Evolutionary conservation across 2,113 vertebrate species (phyloP).

Genomic region (Catharus bicknelli): DNA sequence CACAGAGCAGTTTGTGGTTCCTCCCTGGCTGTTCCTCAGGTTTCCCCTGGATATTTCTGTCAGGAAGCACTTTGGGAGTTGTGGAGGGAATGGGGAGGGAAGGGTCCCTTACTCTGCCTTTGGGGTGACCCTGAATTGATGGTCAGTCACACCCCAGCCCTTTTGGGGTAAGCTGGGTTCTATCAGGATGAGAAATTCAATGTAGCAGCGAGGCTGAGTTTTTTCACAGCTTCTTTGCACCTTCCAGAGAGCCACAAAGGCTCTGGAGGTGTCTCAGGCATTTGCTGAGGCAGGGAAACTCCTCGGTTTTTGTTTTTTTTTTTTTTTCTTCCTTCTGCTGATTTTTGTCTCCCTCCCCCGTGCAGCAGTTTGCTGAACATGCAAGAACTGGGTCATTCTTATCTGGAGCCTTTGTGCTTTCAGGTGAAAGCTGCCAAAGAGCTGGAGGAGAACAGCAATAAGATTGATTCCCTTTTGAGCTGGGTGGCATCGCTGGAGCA

Average conservation of each 20-base stretch:
- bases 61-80: rapidly evolving
- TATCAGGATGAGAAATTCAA: background rate
- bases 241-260: background rate
- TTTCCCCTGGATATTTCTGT: background rate
- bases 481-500: constrained; percentile 72
- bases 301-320: background rate
- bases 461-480: constrained; percentile 84
- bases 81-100: background rate
- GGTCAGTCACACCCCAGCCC: background rate
- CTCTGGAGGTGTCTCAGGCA: background rate
- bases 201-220: background rate
- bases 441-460: constrained; percentile 85
- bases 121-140: background rate
- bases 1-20: background rate
- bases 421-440: constrained; percentile 91
- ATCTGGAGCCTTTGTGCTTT: constrained; percentile 16
- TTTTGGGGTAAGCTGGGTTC: background rate
- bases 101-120: background rate
- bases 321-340: background rate
- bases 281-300: background rate
- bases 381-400: background rate
- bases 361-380: background rate
- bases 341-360: background rate
- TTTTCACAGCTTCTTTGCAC: background rate
- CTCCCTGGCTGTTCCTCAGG: background rate